Conservation (phyloP, 1,140 invertebrate genomes). For the Drosophila ambigua region DNA sequence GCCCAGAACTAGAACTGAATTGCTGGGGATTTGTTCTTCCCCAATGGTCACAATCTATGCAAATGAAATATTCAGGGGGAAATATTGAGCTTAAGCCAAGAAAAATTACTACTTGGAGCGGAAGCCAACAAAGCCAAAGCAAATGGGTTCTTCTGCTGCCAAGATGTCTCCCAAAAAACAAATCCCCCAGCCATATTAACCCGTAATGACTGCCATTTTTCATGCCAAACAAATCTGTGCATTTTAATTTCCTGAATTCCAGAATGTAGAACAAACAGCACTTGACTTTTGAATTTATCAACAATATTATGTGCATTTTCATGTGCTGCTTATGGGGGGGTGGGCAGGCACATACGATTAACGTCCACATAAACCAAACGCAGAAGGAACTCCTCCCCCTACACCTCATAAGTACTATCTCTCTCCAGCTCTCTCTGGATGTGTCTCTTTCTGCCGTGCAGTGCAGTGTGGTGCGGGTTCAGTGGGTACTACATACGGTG, state of each 20-base stretch:
- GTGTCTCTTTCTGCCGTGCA: not conserved
- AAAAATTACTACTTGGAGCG: too few relatives aligned
- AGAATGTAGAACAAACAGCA: constrained; percentile 11
- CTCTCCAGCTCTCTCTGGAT: not conserved
- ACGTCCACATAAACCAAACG: constrained; percentile 74
- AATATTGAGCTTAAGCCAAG: too few relatives aligned
- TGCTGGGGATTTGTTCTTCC: too few relatives aligned
- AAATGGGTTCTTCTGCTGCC: too few relatives aligned
- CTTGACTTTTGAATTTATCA: constrained; percentile 70
- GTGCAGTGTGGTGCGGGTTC: constrained; percentile 5
- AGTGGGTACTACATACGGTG: constrained; percentile 18
- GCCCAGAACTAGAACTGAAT: constrained; percentile 7
- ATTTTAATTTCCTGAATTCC: constrained; percentile 34
- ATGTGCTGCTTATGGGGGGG: constrained; percentile 51
- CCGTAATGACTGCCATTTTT: constrained; percentile 40
- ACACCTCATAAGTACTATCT: not conserved
- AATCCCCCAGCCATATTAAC: constrained; percentile 23
- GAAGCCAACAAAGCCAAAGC: too few relatives aligned
- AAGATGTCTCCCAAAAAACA: not conserved
- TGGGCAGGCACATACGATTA: constrained; percentile 58
- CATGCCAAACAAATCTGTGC: constrained; percentile 45
- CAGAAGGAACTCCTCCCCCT: constrained; percentile 26
- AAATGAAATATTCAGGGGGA: too few relatives aligned
- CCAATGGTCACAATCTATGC: too few relatives aligned
- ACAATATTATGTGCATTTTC: constrained; percentile 61